phyloP scores from a whole-genome alignment of 1,140 invertebrate genomes.

The Agrypnia vestita region DNA sequence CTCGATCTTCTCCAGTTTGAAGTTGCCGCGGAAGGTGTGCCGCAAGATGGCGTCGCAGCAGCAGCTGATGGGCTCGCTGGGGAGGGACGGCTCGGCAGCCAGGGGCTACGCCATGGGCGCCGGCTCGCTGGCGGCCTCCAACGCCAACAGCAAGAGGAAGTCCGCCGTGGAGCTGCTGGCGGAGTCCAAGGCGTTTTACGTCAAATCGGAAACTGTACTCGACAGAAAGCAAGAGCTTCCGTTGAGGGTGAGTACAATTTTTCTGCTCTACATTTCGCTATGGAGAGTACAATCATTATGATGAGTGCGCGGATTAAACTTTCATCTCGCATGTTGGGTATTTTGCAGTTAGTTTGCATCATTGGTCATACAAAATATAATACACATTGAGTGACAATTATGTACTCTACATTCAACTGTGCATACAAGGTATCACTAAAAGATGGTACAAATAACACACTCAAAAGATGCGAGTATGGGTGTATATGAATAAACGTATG shows the following conservation, averaged over 20 bases:
- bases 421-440: too few species aligned
- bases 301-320: too few species aligned
- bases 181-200: constrained; percentile 94
- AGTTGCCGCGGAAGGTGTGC: constrained; percentile 67
- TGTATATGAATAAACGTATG: too few species aligned
- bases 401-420: too few species aligned
- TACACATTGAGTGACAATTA: too few species aligned
- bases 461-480: too few species aligned
- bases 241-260: constrained; percentile 65
- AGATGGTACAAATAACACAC: too few species aligned
- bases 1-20: constrained; percentile 72
- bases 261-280: neutral
- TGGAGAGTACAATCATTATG: too few species aligned
- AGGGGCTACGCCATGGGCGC: constrained; percentile 46
- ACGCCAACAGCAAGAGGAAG: constrained; percentile 76
- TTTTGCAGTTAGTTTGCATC: too few species aligned
- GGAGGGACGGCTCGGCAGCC: constrained; percentile 27
- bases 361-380: too few species aligned
- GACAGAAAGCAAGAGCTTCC: constrained; percentile 85
- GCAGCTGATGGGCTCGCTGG: constrained; percentile 32
- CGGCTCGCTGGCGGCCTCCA: constrained; percentile 35
- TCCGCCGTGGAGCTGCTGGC: constrained; percentile 94
- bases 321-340: too few species aligned
- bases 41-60: constrained; percentile 53
- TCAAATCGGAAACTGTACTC: constrained; percentile 92